Evolutionary conservation across 2,797 vertebrate genomes (phyloP).

Genomic region (Forpus xanthops): DNA sequence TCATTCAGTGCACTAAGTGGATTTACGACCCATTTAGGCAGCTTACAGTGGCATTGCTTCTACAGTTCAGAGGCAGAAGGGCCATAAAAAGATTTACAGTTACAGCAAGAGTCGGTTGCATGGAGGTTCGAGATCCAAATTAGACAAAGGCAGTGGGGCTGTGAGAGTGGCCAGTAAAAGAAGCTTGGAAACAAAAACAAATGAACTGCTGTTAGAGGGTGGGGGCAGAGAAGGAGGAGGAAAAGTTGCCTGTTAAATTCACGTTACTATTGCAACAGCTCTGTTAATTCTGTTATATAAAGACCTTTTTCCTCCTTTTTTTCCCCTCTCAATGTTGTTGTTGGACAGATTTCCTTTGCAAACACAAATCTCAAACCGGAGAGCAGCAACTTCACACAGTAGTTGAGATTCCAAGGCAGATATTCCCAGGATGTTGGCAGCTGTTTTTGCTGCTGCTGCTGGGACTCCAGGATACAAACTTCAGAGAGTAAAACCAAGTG

Average conservation of each 20-base stretch:
- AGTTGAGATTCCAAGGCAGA: slow-evolving; percentile 64
- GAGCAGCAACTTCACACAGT: slow-evolving; percentile 62
- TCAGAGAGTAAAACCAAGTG: background rate
- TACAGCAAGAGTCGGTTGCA: slow-evolving; percentile 44
- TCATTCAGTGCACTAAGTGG: slow-evolving; percentile 52
- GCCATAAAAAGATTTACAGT: slow-evolving; percentile 62
- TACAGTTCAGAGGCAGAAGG: slow-evolving; percentile 63
- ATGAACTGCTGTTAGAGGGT: slow-evolving; percentile 29
- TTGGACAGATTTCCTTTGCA: slow-evolving; percentile 63
- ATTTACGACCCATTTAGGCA: slow-evolving; percentile 68
- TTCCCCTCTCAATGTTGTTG: slow-evolving; percentile 35
- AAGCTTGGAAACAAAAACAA: slow-evolving; percentile 65
- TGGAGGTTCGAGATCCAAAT: slow-evolving; percentile 47
- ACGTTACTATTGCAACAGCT: slow-evolving; percentile 30
- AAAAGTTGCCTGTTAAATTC: slow-evolving; percentile 42
- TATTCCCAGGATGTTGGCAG: slow-evolving; percentile 67
- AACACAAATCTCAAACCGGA: slow-evolving; percentile 57
- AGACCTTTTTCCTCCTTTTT: slow-evolving; percentile 55
- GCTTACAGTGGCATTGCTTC: slow-evolving; percentile 67
- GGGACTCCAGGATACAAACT: slow-evolving; percentile 6
- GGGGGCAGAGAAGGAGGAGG: slow-evolving; percentile 6
- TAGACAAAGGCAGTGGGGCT: slow-evolving; percentile 37
- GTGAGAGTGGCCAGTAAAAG: slow-evolving; percentile 54
- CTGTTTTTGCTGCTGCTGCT: slow-evolving; percentile 35
- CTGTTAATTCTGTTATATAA: slow-evolving; percentile 59